Conservation (phyloP, 1,140 invertebrate species). For the Halictus rubicundus region DNA sequence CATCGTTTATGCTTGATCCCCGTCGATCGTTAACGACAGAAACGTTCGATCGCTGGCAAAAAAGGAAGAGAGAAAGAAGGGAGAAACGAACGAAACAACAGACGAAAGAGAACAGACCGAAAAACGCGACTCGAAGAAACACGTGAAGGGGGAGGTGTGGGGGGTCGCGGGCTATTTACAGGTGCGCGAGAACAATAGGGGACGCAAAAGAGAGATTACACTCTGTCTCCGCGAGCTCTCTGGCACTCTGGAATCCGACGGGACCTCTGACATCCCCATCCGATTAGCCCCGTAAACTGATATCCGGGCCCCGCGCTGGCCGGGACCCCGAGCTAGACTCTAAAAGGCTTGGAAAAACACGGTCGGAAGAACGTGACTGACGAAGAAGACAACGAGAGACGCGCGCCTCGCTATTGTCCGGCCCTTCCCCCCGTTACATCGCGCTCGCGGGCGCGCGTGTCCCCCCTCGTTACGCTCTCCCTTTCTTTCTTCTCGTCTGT, state of each 20-base stretch:
- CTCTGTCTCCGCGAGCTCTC: not conserved
- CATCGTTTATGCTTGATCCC: not conserved
- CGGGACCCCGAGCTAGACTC: conserved; percentile 23
- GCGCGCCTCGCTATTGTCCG: not conserved
- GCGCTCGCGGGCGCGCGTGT: not conserved
- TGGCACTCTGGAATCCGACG: too few species aligned
- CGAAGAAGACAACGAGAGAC: conserved; percentile 43
- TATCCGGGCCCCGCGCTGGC: too few species aligned
- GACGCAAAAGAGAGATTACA: not conserved
- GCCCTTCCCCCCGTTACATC: not conserved
- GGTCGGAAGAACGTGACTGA: conserved; percentile 54
- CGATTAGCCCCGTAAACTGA: too few species aligned
- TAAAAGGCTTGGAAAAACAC: conserved; percentile 33
- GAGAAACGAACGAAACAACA: too few species aligned
- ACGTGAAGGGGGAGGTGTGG: not conserved
- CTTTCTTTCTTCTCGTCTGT: too few species aligned
- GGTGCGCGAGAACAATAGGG: too few species aligned
- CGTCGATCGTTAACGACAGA: conserved; percentile 1
- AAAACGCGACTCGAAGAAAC: not conserved
- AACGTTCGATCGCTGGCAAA: not conserved
- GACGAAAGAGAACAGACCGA: too few species aligned
- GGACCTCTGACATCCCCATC: not conserved
- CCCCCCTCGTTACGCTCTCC: not conserved
- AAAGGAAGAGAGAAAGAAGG: too few species aligned
- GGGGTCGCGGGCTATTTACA: not conserved